These are phyloP conservation scores for Nysson spinosus DNA, from an alignment of 2,888 invertebrate species.

Conservation along the genomic window DNA sequence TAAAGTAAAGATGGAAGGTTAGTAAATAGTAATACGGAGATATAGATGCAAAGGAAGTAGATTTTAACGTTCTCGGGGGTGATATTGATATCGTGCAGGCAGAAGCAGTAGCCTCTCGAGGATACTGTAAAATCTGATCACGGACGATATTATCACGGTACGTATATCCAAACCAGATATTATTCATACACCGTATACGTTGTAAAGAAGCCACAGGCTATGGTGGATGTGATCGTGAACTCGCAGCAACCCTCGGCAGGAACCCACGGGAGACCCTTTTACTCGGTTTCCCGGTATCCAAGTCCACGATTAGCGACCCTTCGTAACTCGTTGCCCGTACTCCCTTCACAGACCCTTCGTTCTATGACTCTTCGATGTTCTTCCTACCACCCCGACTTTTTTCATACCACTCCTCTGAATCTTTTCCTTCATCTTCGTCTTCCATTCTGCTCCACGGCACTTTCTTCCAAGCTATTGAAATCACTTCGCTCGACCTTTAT, in stretches of 20 bases:
- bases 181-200: slow-evolving; percentile 53
- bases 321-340: slow-evolving; percentile 62
- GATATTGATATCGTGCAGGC: slow-evolving; percentile 47
- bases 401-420: no score
- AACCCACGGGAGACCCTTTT: slow-evolving; percentile 65
- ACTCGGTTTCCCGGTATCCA: slow-evolving; percentile 58
- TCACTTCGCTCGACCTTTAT: slow-evolving; percentile 11
- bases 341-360: slow-evolving; percentile 37
- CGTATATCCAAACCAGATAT: slow-evolving; percentile 49
- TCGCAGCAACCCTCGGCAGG: slow-evolving; percentile 65
- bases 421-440: slow-evolving; percentile 4
- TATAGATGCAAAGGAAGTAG: slow-evolving; percentile 40
- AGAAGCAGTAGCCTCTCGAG: slow-evolving; percentile 48
- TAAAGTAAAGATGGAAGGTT: background rate
- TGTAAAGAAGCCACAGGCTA: slow-evolving; percentile 52
- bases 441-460: slow-evolving; percentile 14
- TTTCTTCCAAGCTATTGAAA: slow-evolving; percentile 13
- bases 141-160: slow-evolving; percentile 58
- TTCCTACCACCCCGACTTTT: slow-evolving; percentile 9
- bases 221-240: slow-evolving; percentile 61
- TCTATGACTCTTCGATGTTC: slow-evolving; percentile 48
- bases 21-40: slow-evolving; percentile 31
- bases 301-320: slow-evolving; percentile 72
- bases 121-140: slow-evolving; percentile 56
- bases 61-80: slow-evolving; percentile 54